Conservation (phyloP, 2,888 invertebrate genomes). For the Danaus chrysippus region DNA sequence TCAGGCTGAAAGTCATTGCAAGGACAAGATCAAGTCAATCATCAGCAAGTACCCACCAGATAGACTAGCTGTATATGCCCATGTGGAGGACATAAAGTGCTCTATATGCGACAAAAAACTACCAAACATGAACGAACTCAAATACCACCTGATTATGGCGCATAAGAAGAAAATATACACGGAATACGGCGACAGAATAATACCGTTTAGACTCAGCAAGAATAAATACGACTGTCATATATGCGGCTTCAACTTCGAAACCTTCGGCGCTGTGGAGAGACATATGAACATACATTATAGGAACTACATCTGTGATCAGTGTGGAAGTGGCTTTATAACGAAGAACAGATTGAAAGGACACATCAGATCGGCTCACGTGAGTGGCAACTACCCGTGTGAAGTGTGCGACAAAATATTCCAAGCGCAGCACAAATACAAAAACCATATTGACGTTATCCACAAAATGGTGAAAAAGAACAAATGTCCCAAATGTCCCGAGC, state of each 20-base stretch:
- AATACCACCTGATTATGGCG: constrained; percentile 46
- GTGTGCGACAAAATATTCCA: constrained; percentile 53
- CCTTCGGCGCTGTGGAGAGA: constrained; percentile 56
- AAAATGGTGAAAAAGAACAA: constrained; percentile 54
- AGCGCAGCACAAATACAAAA: constrained; percentile 45
- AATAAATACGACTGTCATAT: constrained; percentile 53
- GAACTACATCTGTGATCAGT: constrained; percentile 59
- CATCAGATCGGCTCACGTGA: constrained; percentile 49
- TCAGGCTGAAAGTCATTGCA: constrained; percentile 40
- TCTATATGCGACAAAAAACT: constrained; percentile 43
- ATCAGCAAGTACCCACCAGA: constrained; percentile 49
- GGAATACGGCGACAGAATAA: constrained; percentile 51
- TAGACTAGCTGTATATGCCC: constrained; percentile 55
- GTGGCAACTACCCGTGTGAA: constrained; percentile 51
- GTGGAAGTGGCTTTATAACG: constrained; percentile 60
- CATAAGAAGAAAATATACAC: constrained; percentile 53
- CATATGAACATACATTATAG: constrained; percentile 67
- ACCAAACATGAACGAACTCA: constrained; percentile 46
- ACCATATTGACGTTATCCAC: constrained; percentile 55
- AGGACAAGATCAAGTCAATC: constrained; percentile 40
- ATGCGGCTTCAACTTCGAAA: constrained; percentile 54
- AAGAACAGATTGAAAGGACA: constrained; percentile 58
- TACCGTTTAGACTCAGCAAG: constrained; percentile 52
- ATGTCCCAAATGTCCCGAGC: constrained; percentile 56
- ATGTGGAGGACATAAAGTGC: constrained; percentile 53